These are phyloP conservation scores for Drosophila pseudoananassae DNA, from an alignment of 1,140 invertebrate species.

Conservation along the genomic window DNA sequence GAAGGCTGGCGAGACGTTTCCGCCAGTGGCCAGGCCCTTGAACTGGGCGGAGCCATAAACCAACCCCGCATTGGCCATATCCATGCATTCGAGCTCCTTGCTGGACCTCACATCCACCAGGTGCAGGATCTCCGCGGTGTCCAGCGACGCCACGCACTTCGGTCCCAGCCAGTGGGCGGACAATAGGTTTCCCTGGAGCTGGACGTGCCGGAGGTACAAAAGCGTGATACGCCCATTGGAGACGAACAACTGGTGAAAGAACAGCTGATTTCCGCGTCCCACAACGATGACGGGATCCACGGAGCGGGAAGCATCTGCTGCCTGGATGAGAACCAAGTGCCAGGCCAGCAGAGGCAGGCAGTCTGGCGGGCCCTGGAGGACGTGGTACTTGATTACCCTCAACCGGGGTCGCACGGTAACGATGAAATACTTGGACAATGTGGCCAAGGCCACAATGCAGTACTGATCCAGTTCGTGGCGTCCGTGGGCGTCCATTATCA, in stretches of 20 bases:
- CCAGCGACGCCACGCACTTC: slow-evolving; percentile 92
- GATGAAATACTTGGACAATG: slow-evolving; percentile 95
- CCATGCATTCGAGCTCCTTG: slow-evolving; percentile 92
- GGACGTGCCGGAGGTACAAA: slow-evolving; percentile 87
- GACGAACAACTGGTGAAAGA: slow-evolving; percentile 88
- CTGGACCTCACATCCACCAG: slow-evolving; percentile 95
- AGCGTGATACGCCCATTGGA: slow-evolving; percentile 71
- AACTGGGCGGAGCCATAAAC: slow-evolving; percentile 97
- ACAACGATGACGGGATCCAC: slow-evolving; percentile 94
- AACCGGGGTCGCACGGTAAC: slow-evolving; percentile 92
- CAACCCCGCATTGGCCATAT: slow-evolving; percentile 92
- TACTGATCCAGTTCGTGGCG: slow-evolving; percentile 90
- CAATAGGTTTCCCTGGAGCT: slow-evolving; percentile 88
- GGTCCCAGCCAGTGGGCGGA: slow-evolving; percentile 95
- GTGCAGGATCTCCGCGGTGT: slow-evolving; percentile 93
- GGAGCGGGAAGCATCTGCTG: slow-evolving; percentile 89
- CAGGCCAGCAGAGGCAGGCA: slow-evolving; percentile 95
- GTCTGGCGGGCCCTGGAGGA: slow-evolving; percentile 86
- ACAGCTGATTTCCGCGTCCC: slow-evolving; percentile 90
- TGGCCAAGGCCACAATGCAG: slow-evolving; percentile 95
- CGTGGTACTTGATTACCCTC: slow-evolving; percentile 84
- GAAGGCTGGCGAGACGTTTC: slow-evolving; percentile 86
- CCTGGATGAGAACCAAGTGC: slow-evolving; percentile 95
- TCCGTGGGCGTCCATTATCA: slow-evolving; percentile 89
- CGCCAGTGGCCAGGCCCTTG: slow-evolving; percentile 92